These are phyloP conservation scores for Mormyrus iriodes DNA, from an alignment of 2,113 vertebrate genomes.

Conservation along the genomic window DNA sequence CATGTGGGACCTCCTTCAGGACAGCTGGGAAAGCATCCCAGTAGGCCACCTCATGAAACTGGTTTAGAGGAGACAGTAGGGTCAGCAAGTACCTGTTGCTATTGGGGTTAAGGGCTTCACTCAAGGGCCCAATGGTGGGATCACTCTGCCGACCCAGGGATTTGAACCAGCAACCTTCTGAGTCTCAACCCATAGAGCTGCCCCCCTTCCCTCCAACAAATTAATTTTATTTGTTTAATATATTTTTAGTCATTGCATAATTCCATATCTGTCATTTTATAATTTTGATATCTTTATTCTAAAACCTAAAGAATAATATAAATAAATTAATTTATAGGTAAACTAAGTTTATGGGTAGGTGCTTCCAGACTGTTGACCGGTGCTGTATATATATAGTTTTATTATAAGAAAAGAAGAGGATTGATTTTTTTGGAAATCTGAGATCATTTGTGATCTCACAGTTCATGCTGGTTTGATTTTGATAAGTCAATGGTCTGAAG, in stretches of 20 bases:
- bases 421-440: background rate
- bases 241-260: background rate
- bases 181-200: background rate
- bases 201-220: too few relatives aligned
- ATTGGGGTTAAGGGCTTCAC: background rate
- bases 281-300: background rate
- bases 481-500: background rate
- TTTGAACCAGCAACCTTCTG: background rate
- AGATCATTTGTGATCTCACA: background rate
- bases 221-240: background rate
- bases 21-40: background rate
- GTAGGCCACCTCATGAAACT: background rate
- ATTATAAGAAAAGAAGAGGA: background rate
- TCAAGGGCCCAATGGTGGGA: background rate
- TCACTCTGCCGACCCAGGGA: background rate
- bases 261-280: background rate
- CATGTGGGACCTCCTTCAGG: background rate
- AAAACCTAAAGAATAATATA: background rate
- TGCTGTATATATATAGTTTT: background rate
- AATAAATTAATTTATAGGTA: too few relatives aligned
- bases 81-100: background rate
- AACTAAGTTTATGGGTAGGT: background rate
- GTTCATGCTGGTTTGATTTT: background rate
- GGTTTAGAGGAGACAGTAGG: background rate
- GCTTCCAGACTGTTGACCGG: background rate